Conservation (phyloP, 2,888 invertebrate species). For the Crocallis elinguaria region DNA sequence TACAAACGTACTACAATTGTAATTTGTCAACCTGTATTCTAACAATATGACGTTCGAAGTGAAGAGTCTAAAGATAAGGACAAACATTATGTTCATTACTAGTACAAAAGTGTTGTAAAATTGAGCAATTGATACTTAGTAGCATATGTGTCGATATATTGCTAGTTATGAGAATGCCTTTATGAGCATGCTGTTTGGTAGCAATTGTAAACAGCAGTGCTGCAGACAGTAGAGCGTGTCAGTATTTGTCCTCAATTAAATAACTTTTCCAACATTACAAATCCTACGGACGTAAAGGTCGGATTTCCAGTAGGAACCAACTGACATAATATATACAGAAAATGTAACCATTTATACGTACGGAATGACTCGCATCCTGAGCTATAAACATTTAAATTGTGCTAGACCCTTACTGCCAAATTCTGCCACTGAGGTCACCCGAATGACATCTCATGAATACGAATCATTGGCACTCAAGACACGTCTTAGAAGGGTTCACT, state of each 20-base stretch:
- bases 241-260: too few species aligned
- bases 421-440: conserved; percentile 49
- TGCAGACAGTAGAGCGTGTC: neutral
- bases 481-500: conserved; percentile 51
- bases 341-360: conserved; percentile 27
- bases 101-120: too few species aligned
- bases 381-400: conserved; percentile 56
- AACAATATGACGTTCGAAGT: too few species aligned
- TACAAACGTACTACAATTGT: too few species aligned
- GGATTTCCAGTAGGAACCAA: too few species aligned
- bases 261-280: neutral
- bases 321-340: conserved; percentile 20
- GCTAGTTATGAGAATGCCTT: too few species aligned
- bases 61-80: too few species aligned
- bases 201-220: neutral
- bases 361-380: conserved; percentile 29
- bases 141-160: too few species aligned
- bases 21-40: too few species aligned
- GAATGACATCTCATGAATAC: conserved; percentile 55
- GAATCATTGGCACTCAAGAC: conserved; percentile 47
- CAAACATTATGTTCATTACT: too few species aligned
- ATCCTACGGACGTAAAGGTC: neutral
- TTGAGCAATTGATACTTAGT: too few species aligned
- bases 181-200: too few species aligned
- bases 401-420: conserved; percentile 39